Conservation (phyloP, 2,113 vertebrate genomes). For the Hirundichthys speculiger region DNA sequence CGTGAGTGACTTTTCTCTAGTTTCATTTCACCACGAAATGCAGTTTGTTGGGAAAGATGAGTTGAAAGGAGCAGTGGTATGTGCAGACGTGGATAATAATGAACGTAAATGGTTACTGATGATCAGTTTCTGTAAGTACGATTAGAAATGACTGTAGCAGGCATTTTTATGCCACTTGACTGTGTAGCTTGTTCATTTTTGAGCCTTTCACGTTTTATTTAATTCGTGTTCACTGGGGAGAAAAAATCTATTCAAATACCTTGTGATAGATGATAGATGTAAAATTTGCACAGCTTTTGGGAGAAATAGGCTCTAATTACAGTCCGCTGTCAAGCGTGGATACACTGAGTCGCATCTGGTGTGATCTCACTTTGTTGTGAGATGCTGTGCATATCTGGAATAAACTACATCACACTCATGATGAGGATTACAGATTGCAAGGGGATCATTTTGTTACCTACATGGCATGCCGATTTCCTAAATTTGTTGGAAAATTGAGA, state of each 20-base stretch:
- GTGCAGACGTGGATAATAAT: background rate
- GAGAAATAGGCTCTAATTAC: background rate
- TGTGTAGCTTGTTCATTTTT: background rate
- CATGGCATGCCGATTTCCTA: too few species aligned
- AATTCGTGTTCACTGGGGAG: slow-evolving; percentile 15
- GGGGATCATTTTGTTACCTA: too few species aligned
- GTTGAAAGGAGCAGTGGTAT: background rate
- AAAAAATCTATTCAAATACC: slow-evolving; percentile 12
- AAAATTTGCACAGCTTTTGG: background rate
- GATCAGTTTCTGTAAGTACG: slow-evolving; percentile 28
- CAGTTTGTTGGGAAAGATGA: background rate
- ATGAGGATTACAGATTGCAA: too few species aligned
- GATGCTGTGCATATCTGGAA: too few species aligned
- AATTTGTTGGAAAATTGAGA: too few species aligned
- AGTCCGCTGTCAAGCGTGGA: background rate
- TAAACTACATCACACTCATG: too few species aligned
- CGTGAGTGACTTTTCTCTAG: slow-evolving; percentile 3
- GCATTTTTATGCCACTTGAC: background rate
- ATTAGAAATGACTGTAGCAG: slow-evolving; percentile 16
- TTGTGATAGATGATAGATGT: background rate
- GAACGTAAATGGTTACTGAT: slow-evolving; percentile 16
- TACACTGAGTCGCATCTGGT: slow-evolving; percentile 25
- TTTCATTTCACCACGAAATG: background rate
- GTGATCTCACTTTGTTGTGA: background rate
- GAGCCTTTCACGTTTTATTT: slow-evolving; percentile 12